Evolutionary conservation across 1,140 invertebrate species (phyloP), one percentile per base, ranked within the genome.

Genomic region (Thalassaphorura encarpata): DNA sequence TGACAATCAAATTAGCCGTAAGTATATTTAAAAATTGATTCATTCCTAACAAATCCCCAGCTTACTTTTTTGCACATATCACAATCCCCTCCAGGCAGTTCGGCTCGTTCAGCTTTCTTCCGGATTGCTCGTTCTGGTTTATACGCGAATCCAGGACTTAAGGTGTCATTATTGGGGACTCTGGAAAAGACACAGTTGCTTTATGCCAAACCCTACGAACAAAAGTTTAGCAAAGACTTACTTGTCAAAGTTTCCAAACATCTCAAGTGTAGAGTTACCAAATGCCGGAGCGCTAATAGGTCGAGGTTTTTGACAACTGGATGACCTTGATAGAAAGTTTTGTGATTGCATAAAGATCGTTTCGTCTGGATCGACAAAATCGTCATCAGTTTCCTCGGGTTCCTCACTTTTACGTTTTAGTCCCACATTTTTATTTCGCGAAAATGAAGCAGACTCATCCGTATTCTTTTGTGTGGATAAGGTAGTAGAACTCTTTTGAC

Each of bases 11-110:
- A 50, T 33, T 33, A 23, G 16, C 13, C 8, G 3, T 36, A 51
- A 51, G 18, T 2, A 15, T 11, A 11, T 15, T 19, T 43, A 6
- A 13, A 43, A 11, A 43, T 6, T 43, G 19, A 11, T 47, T 11
- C 27, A 13, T 26, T 13, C 5, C 29, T 11, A 31, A 8, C 11
- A 31, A 51, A 36, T 51, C 16, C 16, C 2, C 41, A 16, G 47
- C 54, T 64, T 68, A 76, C 74, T 59, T 70, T 55, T 58, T 67
- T 55, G 60, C 74, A 76, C 27, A 72, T 59, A 46, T 67, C 63
- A 56, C 75, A 76, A 54, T 61, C 51, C 67, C 68, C 68, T 21
- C 73, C 75, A 41, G 63, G 56, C 48, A 75, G 55, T 48, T 69
- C 68, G 24, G 60, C 67, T 58, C 71, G 70, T 46, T 72, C 70